These are phyloP conservation scores for Bubo scandiacus DNA, from an alignment of 2,113 vertebrate genomes.

Conservation along the genomic window DNA sequence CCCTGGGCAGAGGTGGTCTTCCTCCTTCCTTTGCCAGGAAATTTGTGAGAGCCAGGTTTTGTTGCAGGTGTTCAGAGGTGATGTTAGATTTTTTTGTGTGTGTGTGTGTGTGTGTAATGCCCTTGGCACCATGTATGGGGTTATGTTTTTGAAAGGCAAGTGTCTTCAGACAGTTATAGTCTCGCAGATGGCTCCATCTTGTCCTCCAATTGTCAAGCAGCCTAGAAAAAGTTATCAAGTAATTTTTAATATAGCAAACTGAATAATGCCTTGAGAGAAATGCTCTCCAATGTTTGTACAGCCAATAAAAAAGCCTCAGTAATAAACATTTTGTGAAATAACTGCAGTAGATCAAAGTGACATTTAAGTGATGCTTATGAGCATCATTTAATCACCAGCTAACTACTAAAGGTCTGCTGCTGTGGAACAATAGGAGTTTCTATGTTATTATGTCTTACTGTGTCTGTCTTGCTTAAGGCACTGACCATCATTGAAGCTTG, in stretches of 20 bases:
- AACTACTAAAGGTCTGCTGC: not conserved
- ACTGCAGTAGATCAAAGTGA: constrained; percentile 30
- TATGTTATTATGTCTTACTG: not conserved
- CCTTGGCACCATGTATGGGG: not conserved
- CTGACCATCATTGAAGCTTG: not conserved
- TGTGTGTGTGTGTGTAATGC: not conserved
- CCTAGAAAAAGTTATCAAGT: constrained; percentile 18
- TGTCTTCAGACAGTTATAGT: not conserved
- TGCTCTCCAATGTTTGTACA: not conserved
- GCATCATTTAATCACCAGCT: constrained; percentile 14
- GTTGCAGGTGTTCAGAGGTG: not conserved
- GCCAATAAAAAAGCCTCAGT: not conserved
- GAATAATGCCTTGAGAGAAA: not conserved
- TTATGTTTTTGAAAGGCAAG: constrained; percentile 12
- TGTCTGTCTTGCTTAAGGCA: not conserved
- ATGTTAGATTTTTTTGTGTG: not conserved
- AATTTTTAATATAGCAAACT: constrained; percentile 17
- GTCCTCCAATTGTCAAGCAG: not conserved
- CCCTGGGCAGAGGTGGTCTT: not conserved
- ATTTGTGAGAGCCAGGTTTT: not conserved
- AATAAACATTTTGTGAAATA: constrained; percentile 41
- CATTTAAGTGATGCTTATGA: constrained; percentile 30
- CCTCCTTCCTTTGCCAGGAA: not conserved
- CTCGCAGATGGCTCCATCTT: not conserved
- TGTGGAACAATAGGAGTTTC: not conserved